A percentile compares a stretch with the other conserved stretches of the same genome.
These are phyloP conservation scores for Toxotes jaculatrix DNA, from an alignment of 2,113 vertebrate species.

Conservation along the genomic window DNA sequence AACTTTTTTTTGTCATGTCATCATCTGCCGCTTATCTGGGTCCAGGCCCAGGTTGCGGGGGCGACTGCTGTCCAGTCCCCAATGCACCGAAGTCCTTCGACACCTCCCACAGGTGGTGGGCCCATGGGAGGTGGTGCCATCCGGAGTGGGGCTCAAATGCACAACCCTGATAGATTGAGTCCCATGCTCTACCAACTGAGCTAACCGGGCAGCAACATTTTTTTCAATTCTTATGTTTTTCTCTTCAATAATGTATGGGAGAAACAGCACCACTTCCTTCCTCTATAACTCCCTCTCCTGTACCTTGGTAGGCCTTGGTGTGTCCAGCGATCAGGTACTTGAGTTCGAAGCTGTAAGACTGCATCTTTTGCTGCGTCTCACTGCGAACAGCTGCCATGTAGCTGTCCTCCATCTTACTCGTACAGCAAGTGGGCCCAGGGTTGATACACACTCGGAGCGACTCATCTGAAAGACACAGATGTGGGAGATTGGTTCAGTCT, in stretches of 20 bases:
- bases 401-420: constrained; percentile 92
- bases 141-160: no score
- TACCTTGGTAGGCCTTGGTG: constrained; percentile 89
- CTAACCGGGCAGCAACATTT: neutral
- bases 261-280: neutral
- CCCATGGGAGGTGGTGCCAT: no score
- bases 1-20: no score
- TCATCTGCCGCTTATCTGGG: no score
- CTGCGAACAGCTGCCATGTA: constrained; percentile 90
- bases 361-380: constrained; percentile 89
- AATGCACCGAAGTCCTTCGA: no score
- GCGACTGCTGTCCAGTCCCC: no score
- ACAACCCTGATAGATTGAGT: no score
- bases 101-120: no score
- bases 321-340: constrained; percentile 89
- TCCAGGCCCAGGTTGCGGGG: no score
- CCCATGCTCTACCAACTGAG: no score
- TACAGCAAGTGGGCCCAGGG: constrained; percentile 89
- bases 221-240: neutral
- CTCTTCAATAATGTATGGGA: neutral
- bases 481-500: neutral
- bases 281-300: constrained; percentile 2
- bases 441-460: constrained; percentile 90
- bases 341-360: constrained; percentile 90
- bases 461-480: constrained; percentile 79